Evolutionary conservation across 92 coral and sea anemone genomes (phyloP), one percentile per base, ranked within the genome.

Genomic region (Chrysogorgia sp.): DNA sequence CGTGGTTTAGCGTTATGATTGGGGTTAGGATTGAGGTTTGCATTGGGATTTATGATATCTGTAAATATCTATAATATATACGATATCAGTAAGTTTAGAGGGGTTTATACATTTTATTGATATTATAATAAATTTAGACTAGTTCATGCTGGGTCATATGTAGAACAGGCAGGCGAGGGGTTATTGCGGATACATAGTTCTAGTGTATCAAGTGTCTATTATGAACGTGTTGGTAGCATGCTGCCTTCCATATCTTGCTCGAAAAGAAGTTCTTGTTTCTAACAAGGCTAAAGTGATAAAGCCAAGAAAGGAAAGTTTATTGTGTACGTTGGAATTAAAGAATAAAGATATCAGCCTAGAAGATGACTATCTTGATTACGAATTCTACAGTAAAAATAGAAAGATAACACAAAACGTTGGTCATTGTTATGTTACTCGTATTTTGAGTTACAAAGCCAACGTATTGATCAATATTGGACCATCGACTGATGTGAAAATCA

Each of bases 231-330:
- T 67, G 22, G 58, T 34, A 8, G 58, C 30, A 12, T 67, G 74
- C 28, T 67, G 74, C 47, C n/a, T 67, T 30, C 74, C 74, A 67
- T 23, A 40, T 25, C 74, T 67, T 10, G 10, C 74, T 67, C 74
- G 55, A 2, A 40, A 55, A 67, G 53, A 67, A 40, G 31, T 67
- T 30, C 14, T 67, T 31, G 40, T 67, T 67, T 67, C 74, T 1
- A 67, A 67, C 74, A 67, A 67, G 20, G 74, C 74, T 21, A 67
- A 67, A 9, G 33, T 40, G 26, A 20, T 67, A n/a, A 33, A 40
- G 6, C 33, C 74, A 7, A 55, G 74, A 20, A 53, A 67, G 43
- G 74, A 67, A 28, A 67, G 53, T 9, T 43, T 67, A 33, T 34
- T 67, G 0, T 67, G 74, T 23, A 43, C 74, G 10, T 40, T 67